These are phyloP conservation scores for Drosophila tristis DNA, from an alignment of 1,140 invertebrate genomes.

Conservation along the genomic window DNA sequence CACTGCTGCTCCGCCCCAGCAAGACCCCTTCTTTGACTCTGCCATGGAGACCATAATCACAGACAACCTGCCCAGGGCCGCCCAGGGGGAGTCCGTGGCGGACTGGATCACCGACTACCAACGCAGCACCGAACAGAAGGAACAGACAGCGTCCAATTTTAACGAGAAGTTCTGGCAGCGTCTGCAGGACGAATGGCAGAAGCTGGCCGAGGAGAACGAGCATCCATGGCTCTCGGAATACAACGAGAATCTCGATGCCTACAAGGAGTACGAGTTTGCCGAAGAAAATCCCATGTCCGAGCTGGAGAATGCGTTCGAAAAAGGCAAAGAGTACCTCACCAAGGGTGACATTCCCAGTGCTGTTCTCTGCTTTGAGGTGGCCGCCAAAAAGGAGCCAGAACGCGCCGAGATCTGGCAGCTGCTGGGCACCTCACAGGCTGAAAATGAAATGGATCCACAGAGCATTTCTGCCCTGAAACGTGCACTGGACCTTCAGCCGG, in stretches of 20 bases:
- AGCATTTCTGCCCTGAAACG: conserved; percentile 95
- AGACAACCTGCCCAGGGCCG: conserved; percentile 46
- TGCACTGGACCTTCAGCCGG: conserved; percentile 92
- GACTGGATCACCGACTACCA: conserved; percentile 71
- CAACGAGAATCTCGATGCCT: conserved; percentile 87
- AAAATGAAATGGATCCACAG: conserved; percentile 90
- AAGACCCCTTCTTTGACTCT: conserved; percentile 61
- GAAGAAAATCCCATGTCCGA: conserved; percentile 94
- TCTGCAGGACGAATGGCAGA: conserved; percentile 91
- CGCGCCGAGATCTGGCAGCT: conserved; percentile 93
- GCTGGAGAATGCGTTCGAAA: conserved; percentile 92
- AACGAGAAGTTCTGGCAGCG: conserved; percentile 90
- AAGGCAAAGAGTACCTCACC: conserved; percentile 92
- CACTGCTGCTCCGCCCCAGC: conserved; percentile 4
- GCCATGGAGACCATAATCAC: conserved; percentile 61
- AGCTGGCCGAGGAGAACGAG: conserved; percentile 86
- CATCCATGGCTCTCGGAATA: conserved; percentile 90
- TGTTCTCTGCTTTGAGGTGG: conserved; percentile 98
- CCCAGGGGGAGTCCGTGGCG: conserved; percentile 50
- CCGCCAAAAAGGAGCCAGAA: conserved; percentile 93
- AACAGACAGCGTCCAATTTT: conserved; percentile 83
- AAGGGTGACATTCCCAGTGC: conserved; percentile 97
- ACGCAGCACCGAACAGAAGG: conserved; percentile 75
- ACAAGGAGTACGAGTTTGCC: conserved; percentile 92
- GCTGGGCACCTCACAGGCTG: conserved; percentile 95